Conservation (phyloP, 2,797 vertebrate genomes). For the Pygocentrus nattereri region DNA sequence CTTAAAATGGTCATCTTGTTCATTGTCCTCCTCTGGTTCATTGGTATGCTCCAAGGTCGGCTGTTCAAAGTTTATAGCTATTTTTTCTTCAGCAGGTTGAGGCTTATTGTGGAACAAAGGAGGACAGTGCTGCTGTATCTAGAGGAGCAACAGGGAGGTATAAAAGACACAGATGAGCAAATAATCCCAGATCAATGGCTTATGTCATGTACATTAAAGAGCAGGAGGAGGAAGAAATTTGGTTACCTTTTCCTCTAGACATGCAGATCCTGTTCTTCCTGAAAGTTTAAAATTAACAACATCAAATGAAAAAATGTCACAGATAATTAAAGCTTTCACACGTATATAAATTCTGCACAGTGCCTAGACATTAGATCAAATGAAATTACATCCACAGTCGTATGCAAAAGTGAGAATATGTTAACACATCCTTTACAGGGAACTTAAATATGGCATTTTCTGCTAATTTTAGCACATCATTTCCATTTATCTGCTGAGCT, state of each 20-base stretch:
- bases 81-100: accelerated
- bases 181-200: not conserved
- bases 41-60: not conserved
- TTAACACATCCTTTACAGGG: too few species aligned
- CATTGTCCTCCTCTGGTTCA: constrained; percentile 30
- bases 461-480: too few species aligned
- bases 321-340: not conserved
- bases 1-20: not conserved
- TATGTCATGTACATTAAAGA: not conserved
- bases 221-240: not conserved
- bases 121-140: not conserved
- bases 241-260: not conserved
- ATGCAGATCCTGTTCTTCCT: not conserved
- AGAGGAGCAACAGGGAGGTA: not conserved
- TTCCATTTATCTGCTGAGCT: too few species aligned
- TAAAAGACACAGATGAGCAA: not conserved
- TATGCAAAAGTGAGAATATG: too few species aligned
- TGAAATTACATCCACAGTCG: too few species aligned
- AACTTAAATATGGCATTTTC: too few species aligned
- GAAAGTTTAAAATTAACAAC: not conserved
- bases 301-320: not conserved
- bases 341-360: not conserved
- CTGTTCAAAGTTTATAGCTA: constrained; percentile 45
- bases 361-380: too few species aligned
- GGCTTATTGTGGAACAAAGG: not conserved